Evolutionary conservation across 2,113 vertebrate genomes (phyloP).

Genomic region (Pseudolaguvia tuberculata): DNA sequence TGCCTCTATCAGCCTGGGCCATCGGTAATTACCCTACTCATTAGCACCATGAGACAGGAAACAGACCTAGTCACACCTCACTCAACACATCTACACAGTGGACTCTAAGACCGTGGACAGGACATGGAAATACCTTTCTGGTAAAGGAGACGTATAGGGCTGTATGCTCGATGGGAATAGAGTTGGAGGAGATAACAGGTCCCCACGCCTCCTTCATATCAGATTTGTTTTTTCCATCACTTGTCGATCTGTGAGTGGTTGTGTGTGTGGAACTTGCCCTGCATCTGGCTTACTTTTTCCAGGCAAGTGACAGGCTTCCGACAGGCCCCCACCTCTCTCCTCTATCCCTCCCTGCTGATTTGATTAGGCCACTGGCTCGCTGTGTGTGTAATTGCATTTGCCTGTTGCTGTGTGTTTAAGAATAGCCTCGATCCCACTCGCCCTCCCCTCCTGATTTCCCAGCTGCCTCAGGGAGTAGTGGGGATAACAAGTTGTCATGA

Average conservation of each 20-base stretch:
- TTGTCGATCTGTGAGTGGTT: constrained; percentile 18
- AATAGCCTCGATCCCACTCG: constrained; percentile 60
- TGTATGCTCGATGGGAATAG: constrained; percentile 1
- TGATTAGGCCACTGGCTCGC: constrained; percentile 64
- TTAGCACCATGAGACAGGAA: constrained; percentile 58
- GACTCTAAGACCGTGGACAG: constrained; percentile 5
- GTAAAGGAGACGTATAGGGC: constrained; percentile 3
- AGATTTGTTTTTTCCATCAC: constrained; percentile 17
- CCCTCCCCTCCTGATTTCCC: constrained; percentile 53
- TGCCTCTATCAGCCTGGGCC: constrained; percentile 60
- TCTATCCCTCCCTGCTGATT: constrained; percentile 60
- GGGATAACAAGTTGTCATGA: constrained; percentile 53
- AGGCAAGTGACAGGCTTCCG: constrained; percentile 54
- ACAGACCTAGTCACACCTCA: constrained; percentile 52
- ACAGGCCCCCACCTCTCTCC: constrained; percentile 48
- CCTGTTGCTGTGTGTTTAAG: constrained; percentile 71
- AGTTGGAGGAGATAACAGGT: background rate
- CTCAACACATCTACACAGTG: constrained; percentile 24
- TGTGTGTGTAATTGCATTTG: constrained; percentile 68
- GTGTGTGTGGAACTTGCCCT: constrained; percentile 20
- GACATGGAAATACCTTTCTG: background rate
- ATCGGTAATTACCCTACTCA: constrained; percentile 69
- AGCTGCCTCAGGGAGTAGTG: constrained; percentile 45
- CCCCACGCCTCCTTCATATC: constrained; percentile 5
- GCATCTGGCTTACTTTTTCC: constrained; percentile 54